Percentiles rank a stretch among this genome's conserved stretches.
Evolutionary conservation across 92 coral and sea anemone genomes (phyloP).

Genomic region (Parazoanthus swiftii): DNA sequence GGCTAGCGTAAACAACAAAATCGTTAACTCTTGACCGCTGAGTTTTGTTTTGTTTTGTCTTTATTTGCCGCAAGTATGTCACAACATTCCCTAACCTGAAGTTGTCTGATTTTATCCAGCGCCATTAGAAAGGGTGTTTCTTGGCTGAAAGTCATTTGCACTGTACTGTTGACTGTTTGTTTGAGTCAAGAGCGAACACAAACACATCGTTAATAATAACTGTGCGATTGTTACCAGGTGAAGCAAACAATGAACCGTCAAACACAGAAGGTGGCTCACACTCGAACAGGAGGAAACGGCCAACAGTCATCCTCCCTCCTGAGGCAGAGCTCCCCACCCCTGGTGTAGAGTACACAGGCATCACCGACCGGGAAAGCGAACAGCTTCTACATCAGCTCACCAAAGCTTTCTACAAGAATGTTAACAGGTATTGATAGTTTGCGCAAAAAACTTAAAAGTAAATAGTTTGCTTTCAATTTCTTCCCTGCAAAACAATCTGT

Average conservation of each 20-base stretch:
- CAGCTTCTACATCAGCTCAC: constrained; percentile 76
- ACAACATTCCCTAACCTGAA: too few species aligned
- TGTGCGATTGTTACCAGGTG: constrained; percentile 21
- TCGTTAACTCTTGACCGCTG: too few species aligned
- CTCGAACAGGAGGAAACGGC: constrained; percentile 43
- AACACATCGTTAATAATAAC: not conserved
- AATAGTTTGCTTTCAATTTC: not conserved
- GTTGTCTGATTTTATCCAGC: too few species aligned
- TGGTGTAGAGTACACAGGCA: constrained; percentile 76
- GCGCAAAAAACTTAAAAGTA: too few species aligned
- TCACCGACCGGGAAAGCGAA: constrained; percentile 62
- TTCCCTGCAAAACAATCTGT: not conserved
- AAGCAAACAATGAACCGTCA: constrained; percentile 20
- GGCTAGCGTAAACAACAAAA: too few species aligned
- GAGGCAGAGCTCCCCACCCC: constrained; percentile 86
- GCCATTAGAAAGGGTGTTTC: too few species aligned
- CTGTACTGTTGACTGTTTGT: too few species aligned
- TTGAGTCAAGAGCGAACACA: too few species aligned
- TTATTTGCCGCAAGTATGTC: too few species aligned
- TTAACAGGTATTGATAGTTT: constrained; percentile 69
- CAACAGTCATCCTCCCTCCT: constrained; percentile 80
- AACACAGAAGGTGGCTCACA: constrained; percentile 16
- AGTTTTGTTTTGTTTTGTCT: too few species aligned
- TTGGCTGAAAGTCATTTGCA: not conserved
- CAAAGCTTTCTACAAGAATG: constrained; percentile 77